These are phyloP conservation scores for Sinocyclocheilus anshuiensis DNA, from an alignment of 2,113 vertebrate species.

Conservation along the genomic window DNA sequence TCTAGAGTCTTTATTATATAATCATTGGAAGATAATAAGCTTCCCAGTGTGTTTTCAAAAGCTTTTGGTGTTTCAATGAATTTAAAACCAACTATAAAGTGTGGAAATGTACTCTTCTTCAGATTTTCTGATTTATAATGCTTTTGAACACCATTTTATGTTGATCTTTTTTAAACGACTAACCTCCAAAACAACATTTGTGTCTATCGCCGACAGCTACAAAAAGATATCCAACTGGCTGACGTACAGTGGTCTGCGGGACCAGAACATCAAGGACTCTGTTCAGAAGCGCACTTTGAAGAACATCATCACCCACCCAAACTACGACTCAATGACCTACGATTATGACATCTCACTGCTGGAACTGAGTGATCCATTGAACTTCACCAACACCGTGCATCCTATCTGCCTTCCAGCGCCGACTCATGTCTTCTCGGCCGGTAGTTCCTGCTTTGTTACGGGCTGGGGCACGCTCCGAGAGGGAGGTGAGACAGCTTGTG, in stretches of 20 bases:
- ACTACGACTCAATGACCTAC: conserved; percentile 71
- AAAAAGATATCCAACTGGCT: conserved; percentile 72
- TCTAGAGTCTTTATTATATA: background rate
- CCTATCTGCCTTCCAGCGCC: conserved; percentile 77
- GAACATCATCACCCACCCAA: conserved; percentile 70
- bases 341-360: conserved; percentile 80
- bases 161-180: background rate
- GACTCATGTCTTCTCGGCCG: conserved; percentile 76
- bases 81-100: background rate
- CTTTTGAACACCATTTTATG: too few species aligned
- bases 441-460: conserved; percentile 77
- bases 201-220: conserved; percentile 72
- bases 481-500: conserved; percentile 70
- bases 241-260: conserved; percentile 85
- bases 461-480: conserved; percentile 77
- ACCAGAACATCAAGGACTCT: conserved; percentile 68
- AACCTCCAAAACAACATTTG: background rate
- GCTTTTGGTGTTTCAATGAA: background rate
- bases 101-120: too few species aligned
- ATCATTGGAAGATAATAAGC: background rate
- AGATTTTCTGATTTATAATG: too few species aligned
- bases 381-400: conserved; percentile 74
- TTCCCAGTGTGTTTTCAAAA: background rate
- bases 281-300: conserved; percentile 58
- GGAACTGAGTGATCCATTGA: conserved; percentile 73